A percentile compares a stretch with the other conserved stretches of the same genome.
Conservation (phyloP, 2,888 invertebrate species). For the Frankliniella intonsa region DNA sequence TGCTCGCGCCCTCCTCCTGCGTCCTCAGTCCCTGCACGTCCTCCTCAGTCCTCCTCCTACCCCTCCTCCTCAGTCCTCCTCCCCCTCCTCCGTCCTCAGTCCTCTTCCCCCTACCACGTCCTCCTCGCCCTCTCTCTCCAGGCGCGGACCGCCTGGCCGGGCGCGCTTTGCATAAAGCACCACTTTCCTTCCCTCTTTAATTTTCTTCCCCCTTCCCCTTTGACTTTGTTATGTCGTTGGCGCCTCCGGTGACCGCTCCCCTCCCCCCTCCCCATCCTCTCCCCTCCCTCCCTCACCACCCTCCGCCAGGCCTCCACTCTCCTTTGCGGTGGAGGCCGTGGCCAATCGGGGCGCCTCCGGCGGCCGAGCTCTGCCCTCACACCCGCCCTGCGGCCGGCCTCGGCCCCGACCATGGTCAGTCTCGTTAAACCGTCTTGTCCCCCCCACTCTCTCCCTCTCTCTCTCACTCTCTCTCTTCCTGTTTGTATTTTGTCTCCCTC, state of each 20-base stretch:
- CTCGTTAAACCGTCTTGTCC: too few relatives aligned
- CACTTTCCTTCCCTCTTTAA: conserved; percentile 24
- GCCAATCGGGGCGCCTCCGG: neutral
- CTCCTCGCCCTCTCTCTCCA: neutral
- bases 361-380: too few relatives aligned
- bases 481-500: too few relatives aligned
- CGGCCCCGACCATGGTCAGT: too few relatives aligned
- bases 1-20: neutral
- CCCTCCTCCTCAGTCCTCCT: neutral
- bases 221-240: conserved; percentile 13
- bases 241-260: conserved; percentile 18
- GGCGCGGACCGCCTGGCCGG: neutral
- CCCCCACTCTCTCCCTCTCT: too few relatives aligned
- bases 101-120: neutral
- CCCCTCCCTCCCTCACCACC: neutral
- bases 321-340: neutral
- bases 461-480: too few relatives aligned
- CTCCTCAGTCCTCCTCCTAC: neutral
- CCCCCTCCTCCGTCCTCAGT: neutral
- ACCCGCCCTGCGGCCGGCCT: too few relatives aligned
- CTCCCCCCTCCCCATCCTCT: neutral
- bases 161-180: conserved; percentile 12
- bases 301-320: neutral
- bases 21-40: neutral
- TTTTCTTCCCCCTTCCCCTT: neutral